Percentiles rank a stretch among this genome's conserved stretches.
These are phyloP conservation scores for Calephelis nemesis DNA, from an alignment of 1,140 invertebrate species.

Conservation along the genomic window DNA sequence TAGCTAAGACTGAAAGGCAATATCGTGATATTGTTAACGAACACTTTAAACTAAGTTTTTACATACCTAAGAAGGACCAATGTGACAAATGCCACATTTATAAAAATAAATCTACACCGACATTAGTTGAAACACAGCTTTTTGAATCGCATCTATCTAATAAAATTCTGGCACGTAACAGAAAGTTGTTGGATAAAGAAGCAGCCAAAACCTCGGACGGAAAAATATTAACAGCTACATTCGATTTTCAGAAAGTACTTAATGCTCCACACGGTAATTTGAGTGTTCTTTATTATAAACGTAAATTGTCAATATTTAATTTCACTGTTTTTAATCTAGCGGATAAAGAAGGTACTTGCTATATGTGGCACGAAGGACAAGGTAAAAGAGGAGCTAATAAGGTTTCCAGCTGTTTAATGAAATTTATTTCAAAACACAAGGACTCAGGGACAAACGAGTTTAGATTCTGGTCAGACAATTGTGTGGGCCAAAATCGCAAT, in stretches of 20 bases:
- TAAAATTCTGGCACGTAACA: too few relatives aligned
- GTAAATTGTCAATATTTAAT: too few relatives aligned
- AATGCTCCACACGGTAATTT: too few relatives aligned
- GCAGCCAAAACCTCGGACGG: too few relatives aligned
- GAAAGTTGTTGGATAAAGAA: too few relatives aligned
- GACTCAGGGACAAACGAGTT: not conserved
- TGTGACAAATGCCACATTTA: not conserved
- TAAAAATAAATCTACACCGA: not conserved
- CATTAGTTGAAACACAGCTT: not conserved
- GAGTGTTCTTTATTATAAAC: too few relatives aligned
- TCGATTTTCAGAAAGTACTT: too few relatives aligned
- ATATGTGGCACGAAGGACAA: not conserved
- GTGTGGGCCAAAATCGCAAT: not conserved
- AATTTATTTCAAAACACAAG: slow-evolving; percentile 5
- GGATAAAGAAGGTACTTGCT: too few relatives aligned
- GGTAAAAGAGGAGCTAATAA: not conserved
- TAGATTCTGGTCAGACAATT: not conserved
- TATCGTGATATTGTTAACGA: slow-evolving; percentile 2
- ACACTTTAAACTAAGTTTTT: slow-evolving; percentile 3
- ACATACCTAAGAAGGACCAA: not conserved
- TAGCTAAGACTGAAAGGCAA: not conserved
- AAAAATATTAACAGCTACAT: too few relatives aligned
- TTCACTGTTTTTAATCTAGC: too few relatives aligned
- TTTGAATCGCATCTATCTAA: not conserved
- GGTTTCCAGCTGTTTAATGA: not conserved